A percentile compares a stretch with the other conserved stretches of the same genome.
Conservation (phyloP, 2,888 invertebrate genomes). For the Zelleria hepariella region DNA sequence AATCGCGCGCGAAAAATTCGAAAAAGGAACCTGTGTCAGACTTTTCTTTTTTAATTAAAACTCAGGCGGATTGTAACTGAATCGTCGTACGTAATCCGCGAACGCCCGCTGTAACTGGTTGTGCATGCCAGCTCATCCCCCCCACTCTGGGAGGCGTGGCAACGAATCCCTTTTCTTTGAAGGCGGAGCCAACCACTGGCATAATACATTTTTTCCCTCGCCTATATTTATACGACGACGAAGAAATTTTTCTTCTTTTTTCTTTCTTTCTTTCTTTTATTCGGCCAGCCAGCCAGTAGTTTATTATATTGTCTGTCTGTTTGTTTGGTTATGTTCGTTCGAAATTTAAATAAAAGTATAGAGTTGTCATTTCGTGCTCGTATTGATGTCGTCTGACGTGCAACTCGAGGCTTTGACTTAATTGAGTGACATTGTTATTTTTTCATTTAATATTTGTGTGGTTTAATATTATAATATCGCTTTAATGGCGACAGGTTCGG, state of each 20-base stretch:
- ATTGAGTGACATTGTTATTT: slow-evolving; percentile 20
- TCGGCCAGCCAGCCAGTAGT: slow-evolving; percentile 21
- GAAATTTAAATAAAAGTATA: slow-evolving; percentile 44
- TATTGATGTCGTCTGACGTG: slow-evolving; percentile 20
- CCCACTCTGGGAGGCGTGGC: slow-evolving; percentile 40
- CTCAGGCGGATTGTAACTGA: slow-evolving; percentile 21
- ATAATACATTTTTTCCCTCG: slow-evolving; percentile 29
- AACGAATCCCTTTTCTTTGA: slow-evolving; percentile 18
- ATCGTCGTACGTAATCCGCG: slow-evolving; percentile 51
- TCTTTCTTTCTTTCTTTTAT: slow-evolving; percentile 40
- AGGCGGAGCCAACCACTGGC: neutral
- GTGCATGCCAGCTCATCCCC: slow-evolving; percentile 39
- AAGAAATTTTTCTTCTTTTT: slow-evolving; percentile 24
- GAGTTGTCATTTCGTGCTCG: slow-evolving; percentile 44
- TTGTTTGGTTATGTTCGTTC: slow-evolving; percentile 33
- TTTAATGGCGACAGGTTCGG: neutral
- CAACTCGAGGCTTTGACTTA: slow-evolving; percentile 28
- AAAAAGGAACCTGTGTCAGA: neutral
- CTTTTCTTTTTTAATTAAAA: slow-evolving; percentile 10
- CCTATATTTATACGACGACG: slow-evolving; percentile 36
- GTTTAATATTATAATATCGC: neutral
- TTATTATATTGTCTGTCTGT: slow-evolving; percentile 57
- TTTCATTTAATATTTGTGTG: neutral
- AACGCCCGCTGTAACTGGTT: slow-evolving; percentile 52
- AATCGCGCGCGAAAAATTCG: slow-evolving; percentile 5